Percentiles rank a stretch among this genome's conserved stretches.
Conservation (phyloP, 2,113 vertebrate species). For the Puntigrus tetrazona region DNA sequence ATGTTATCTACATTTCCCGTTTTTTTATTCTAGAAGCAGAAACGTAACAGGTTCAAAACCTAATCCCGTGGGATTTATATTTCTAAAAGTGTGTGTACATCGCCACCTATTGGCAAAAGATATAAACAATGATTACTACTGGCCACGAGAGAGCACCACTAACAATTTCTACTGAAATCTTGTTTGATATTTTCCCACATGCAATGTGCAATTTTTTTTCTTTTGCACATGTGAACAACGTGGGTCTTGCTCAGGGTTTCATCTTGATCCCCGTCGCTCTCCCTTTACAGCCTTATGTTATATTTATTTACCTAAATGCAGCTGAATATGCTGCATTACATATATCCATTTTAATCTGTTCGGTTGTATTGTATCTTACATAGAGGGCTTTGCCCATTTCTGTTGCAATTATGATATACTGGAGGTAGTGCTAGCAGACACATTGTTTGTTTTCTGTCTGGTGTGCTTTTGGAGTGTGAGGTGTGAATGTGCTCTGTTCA, state of each 20-base stretch:
- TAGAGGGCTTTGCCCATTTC: neutral
- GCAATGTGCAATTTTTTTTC: neutral
- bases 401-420: neutral
- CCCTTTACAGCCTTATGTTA: neutral
- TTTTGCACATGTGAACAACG: neutral
- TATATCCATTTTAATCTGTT: neutral
- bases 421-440: neutral
- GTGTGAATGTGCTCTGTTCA: neutral
- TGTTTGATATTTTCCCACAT: neutral
- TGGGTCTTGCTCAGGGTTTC: neutral
- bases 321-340: too few species aligned
- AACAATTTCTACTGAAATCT: neutral
- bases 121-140: neutral
- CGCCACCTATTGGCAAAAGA: neutral
- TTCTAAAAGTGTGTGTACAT: neutral
- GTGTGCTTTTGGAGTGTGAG: neutral
- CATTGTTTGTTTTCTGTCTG: constrained; percentile 20
- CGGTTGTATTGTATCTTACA: neutral
- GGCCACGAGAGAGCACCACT: neutral
- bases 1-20: neutral
- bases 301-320: neutral
- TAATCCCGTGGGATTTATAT: neutral
- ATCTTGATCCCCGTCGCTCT: neutral
- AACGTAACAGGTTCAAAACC: neutral
- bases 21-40: neutral